Evolutionary conservation across 2,797 vertebrate genomes (phyloP), one percentile per base, ranked within the genome.

Genomic region (Manis pentadactyla): DNA sequence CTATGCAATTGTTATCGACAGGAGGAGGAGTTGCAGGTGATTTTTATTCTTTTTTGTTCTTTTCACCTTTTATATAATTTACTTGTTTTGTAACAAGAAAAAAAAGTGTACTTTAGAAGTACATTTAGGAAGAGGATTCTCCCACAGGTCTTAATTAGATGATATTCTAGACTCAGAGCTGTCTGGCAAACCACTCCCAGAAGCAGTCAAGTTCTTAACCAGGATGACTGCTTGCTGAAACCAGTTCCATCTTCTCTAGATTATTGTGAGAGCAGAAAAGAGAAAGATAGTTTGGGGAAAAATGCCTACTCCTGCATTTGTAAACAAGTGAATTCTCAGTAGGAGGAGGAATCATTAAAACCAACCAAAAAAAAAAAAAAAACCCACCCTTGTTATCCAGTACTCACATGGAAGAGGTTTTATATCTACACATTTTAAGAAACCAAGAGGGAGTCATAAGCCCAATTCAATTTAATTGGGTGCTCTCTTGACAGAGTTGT

Each of bases 391-490:
- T 97, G 97, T 98, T 98, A 98, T 97, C 97, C 95, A 98, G 96
- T 84, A 90, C 79, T 97, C 96, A 51, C 27, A 9, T 1, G 4
- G 89, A 83, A 98, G 95, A 98, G 97, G 91, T 90, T 98, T 98
- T 97, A 96, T 95, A 98, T 74, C 97, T 97, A 97, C 97, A 96
- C 96, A 93, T 97, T 96, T 98, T 97, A 98, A 97, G 97, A 97
- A 98, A 97, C 27, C 93, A 97, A 98, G 97, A 98, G 98, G 98
- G 98, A 98, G 97, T 97, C 96, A 98, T 98, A 98, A 98, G 97
- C 98, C 96, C 97, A 98, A 97, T 98, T 98, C 98, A 98, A 97
- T 98, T 98, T 99, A 99, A 98, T 98, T 98, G 98, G 98, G 97
- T 98, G 97, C 96, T 98, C 98, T 98, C 98, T 97, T 98, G 98